Percentiles rank a stretch among this genome's conserved stretches.
phyloP scores from a whole-genome alignment of 2,113 vertebrate genomes.

The Neodon shergylaensis region DNA sequence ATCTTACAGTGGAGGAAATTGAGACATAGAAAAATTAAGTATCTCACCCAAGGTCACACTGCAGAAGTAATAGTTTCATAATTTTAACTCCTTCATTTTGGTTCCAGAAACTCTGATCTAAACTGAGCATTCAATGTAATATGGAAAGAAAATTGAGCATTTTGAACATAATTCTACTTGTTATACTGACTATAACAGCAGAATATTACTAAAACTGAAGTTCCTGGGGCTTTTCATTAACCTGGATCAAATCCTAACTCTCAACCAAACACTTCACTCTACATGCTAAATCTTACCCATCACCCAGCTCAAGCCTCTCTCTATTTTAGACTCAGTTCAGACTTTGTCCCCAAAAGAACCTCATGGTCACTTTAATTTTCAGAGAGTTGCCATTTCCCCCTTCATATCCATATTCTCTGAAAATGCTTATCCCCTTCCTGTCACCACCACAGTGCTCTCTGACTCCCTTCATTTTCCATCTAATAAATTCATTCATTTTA shows the following conservation, averaged over 20 bases:
- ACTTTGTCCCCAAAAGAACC: neutral
- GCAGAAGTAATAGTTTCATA: neutral
- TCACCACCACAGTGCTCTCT: neutral
- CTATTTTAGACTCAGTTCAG: neutral
- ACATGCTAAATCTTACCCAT: neutral
- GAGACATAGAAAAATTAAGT: slow-evolving; percentile 20
- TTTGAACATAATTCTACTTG: neutral
- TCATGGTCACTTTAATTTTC: neutral
- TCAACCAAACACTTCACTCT: rapidly evolving
- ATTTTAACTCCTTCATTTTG: slow-evolving; percentile 17
- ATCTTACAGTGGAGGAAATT: neutral
- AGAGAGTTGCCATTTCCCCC: neutral
- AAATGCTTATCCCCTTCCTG: neutral
- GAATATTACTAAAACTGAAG: neutral
- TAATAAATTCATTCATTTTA: neutral
- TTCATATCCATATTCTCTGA: neutral
- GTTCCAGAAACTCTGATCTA: neutral
- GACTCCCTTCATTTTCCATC: neutral
- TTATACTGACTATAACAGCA: neutral
- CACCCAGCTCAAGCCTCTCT: neutral
- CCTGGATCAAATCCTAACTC: neutral
- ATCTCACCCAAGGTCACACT: neutral
- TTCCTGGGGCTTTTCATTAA: neutral
- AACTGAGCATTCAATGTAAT: neutral
- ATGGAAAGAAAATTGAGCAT: neutral